Evolutionary conservation across 2,797 vertebrate species (phyloP).

Genomic region (Melanotaenia maccullochi): DNA sequence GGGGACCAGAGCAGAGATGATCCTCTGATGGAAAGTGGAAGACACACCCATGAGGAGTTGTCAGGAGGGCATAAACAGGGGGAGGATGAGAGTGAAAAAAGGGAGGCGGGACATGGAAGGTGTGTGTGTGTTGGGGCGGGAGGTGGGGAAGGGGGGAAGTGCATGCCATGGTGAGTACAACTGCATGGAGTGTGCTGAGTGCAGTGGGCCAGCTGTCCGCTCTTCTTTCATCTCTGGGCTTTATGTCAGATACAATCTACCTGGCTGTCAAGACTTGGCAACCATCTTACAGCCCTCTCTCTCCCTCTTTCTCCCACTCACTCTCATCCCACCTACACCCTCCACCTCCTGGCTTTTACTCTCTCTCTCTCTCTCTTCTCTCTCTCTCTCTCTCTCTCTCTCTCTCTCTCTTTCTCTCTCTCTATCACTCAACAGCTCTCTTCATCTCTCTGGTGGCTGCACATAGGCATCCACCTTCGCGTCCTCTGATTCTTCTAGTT

Average conservation of each 20-base stretch:
- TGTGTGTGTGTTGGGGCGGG: not conserved
- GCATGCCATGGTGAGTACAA: constrained; percentile 83
- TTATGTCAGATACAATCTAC: constrained; percentile 79
- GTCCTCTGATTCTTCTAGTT: constrained; percentile 51
- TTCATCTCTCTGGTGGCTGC: constrained; percentile 62
- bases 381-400: not conserved
- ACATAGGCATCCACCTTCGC: constrained; percentile 58
- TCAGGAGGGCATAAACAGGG: constrained; percentile 59
- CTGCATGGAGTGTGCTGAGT: constrained; percentile 72
- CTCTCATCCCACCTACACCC: not conserved
- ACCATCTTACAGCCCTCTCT: constrained; percentile 54
- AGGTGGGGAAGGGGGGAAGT: constrained; percentile 40
- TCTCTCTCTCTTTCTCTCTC: constrained; percentile 2
- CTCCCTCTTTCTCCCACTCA: constrained; percentile 43
- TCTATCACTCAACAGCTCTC: constrained; percentile 17
- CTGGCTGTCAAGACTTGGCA: constrained; percentile 75
- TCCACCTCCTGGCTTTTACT: not conserved
- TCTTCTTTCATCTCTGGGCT: constrained; percentile 81
- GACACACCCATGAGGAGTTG: constrained; percentile 69
- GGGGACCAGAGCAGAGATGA: constrained; percentile 57
- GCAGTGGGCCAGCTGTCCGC: constrained; percentile 83
- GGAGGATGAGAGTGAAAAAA: constrained; percentile 40
- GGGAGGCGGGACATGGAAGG: constrained; percentile 27
- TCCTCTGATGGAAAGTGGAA: constrained; percentile 62
- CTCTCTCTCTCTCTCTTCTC: not conserved